phyloP scores from a whole-genome alignment of 92 coral and sea anemone species.

The Porites rus region DNA sequence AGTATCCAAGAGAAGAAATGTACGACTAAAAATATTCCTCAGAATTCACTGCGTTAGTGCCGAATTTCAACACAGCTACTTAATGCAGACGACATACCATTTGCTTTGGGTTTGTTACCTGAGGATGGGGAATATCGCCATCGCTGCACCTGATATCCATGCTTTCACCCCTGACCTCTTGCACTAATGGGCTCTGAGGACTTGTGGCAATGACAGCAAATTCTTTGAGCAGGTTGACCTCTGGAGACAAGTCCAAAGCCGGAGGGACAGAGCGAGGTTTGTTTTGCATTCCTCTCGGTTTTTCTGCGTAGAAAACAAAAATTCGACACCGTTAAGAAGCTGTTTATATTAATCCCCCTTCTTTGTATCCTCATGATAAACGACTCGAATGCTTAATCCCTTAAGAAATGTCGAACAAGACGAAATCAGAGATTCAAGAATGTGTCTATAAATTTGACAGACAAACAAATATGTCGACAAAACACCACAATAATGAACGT shows the following conservation, averaged over 20 bases:
- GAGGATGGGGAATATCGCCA: slow-evolving; percentile 53
- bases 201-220: slow-evolving; percentile 96
- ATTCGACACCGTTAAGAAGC: not conserved
- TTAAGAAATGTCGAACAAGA: not conserved
- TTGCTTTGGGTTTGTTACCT: slow-evolving; percentile 67
- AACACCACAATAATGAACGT: no score
- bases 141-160: slow-evolving; percentile 45
- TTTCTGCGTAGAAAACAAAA: slow-evolving; percentile 24
- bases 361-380: not conserved
- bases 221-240: slow-evolving; percentile 82
- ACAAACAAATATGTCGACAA: not conserved
- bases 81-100: slow-evolving; percentile 40
- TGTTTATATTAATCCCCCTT: not conserved
- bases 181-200: slow-evolving; percentile 95
- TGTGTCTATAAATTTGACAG: not conserved
- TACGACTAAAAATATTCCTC: no score
- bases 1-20: no score
- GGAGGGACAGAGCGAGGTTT: slow-evolving; percentile 77
- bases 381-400: not conserved
- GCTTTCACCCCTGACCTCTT: slow-evolving; percentile 64
- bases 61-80: no score
- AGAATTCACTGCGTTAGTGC: no score
- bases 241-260: slow-evolving; percentile 74
- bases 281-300: slow-evolving; percentile 8
- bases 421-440: not conserved